Base-by-base conservation (phyloP, 2,797 vertebrate species). In the Semotilus atromaculatus region DNA sequence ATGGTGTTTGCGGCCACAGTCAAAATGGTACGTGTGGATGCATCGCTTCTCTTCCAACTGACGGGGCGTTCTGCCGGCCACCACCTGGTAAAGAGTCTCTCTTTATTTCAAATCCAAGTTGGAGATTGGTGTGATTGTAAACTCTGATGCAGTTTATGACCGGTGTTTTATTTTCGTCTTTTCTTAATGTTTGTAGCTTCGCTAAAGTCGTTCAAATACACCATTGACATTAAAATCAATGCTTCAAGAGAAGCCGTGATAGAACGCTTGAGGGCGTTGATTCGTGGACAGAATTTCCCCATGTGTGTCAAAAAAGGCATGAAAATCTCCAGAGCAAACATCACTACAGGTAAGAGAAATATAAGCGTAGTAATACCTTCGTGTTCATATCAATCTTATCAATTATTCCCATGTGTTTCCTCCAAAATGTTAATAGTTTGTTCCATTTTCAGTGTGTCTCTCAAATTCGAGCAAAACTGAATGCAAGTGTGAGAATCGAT, bases 101-200 rank as follows among this genome's bases (percentile, higher is more conserved):
- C 23, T n/a, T n/a, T 23, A 23, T 23, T 66, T 18, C 1, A 40
- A 70, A 40, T 5, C 14, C 0, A 62, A 14, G 5, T 14, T 62
- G 5, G 14, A 13, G 6, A 14, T 6, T 62, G 48, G 5, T 19
- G n/a, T 26, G n/a, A 29, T 64, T 0, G 0, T 64, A 6, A 51
- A 51, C 18, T 48, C 16, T 18, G 45, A 9, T 58, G 21, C 1
- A n/a, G 55, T 60, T 60, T n/a, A 4, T 60, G 8, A 36, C 3
- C 1, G 0, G 1, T 34, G 0, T 0, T 1, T 8, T 34, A 34
- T 40, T 23, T 23, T 6, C 0, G 0, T 38, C 21, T 38, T 21
- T 45, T 14, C 0, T 4, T 9, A 10, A 10, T 58, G 0, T 43
- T 45, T 71, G 38, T 34, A 68, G 66, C 34, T 68, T 4, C 9